phyloP scores from a whole-genome alignment of 2,888 invertebrate genomes.

The Phengaris arion region DNA sequence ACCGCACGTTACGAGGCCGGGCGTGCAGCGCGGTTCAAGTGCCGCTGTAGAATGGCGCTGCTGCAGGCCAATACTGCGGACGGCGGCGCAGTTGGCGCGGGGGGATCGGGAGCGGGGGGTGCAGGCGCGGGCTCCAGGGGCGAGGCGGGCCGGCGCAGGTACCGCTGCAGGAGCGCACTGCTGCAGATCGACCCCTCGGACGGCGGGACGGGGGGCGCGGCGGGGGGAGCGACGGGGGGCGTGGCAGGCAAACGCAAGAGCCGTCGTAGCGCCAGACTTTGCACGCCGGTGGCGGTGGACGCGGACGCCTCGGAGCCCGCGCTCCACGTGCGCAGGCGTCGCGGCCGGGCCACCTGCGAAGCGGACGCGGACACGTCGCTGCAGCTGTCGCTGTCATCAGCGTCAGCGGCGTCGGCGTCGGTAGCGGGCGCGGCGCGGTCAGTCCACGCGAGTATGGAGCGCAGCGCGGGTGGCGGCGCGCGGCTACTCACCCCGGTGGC shows the following conservation, averaged over 20 bases:
- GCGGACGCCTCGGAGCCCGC: background rate
- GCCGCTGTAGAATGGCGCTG: constrained; percentile 4
- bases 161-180: constrained; percentile 11
- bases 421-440: constrained; percentile 30
- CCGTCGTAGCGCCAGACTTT: background rate
- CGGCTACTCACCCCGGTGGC: constrained; percentile 54
- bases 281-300: constrained; percentile 9
- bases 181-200: background rate
- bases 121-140: background rate
- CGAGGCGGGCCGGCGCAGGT: constrained; percentile 22
- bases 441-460: constrained; percentile 4
- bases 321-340: constrained; percentile 31
- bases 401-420: constrained; percentile 35
- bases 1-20: background rate
- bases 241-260: constrained; percentile 23
- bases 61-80: background rate
- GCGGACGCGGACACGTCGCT: constrained; percentile 57
- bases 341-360: constrained; percentile 46
- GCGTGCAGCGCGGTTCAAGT: constrained; percentile 3
- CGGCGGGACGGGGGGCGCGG: background rate
- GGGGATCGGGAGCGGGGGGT: background rate
- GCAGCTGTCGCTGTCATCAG: constrained; percentile 32
- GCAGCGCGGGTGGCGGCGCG: constrained; percentile 12
- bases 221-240: constrained; percentile 1
- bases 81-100: background rate